Base-by-base conservation (phyloP, 1,140 invertebrate genomes). In the Drosophila nigromelanica region DNA sequence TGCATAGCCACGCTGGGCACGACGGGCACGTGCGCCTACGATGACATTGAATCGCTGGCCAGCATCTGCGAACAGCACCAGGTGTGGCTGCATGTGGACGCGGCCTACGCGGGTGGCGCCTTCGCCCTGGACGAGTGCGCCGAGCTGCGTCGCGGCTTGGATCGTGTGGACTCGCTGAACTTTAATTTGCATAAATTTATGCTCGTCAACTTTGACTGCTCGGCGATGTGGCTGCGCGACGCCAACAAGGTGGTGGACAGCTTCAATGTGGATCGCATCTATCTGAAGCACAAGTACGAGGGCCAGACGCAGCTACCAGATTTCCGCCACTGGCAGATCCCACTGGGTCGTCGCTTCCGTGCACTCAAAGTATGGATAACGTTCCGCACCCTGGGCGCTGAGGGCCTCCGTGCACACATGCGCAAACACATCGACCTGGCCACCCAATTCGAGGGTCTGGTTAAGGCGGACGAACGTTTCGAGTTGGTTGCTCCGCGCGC, bases 321-420 rank as follows among this genome's bases (percentile, higher is more conserved):
- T 89, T 98, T 97, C 80, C 91, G 98, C 94, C 96, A 99, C 89
- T 99, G 98, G 97, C 98, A 99, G 93, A 99, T 99, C 74, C 98
- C 98, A 5, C 92, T 99, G 3, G 98, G 98, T 0, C 93, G 99
- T 66, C 94, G 98, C 78, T 99, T 99, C 92, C 94, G 98, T 18
- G 95, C 98, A 0, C 92, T 99, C 5, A 99, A 99, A 92, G 92
- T 99, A 3, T 99, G 98, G 98, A 98, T 98, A 73, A 97, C 98
- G 0, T 91, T 99, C 52, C 94, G 97, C 71, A 93, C 95, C 6
- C 96, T 97, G 74, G 98, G 98, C 0, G 94, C 96, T 2, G 94
- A 95, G 75, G 96, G 96, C 8, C 92, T 99, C 6, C 95, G 97
- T 78, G 93, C 93, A 1, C 94, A 97, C 80, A 96, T 99, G 6